Conservation (phyloP, 1,140 invertebrate genomes). For the Chlorops oryzae region DNA sequence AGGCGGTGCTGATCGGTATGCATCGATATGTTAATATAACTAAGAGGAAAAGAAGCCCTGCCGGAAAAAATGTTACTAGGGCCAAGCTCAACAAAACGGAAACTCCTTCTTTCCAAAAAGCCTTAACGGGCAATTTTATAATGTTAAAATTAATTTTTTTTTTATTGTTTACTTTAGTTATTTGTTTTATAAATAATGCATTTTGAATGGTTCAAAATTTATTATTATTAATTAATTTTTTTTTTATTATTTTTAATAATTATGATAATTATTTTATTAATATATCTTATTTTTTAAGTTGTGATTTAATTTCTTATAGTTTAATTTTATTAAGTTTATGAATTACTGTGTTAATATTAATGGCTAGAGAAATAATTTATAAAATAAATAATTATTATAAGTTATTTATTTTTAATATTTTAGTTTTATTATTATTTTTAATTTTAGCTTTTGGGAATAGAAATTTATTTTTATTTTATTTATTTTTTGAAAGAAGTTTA, state of each 20-base stretch:
- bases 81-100: too few relatives aligned
- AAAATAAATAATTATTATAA: slow-evolving; percentile 47
- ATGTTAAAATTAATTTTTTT: slow-evolving; percentile 52
- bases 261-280: slow-evolving; percentile 36
- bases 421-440: slow-evolving; percentile 54
- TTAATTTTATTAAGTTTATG: slow-evolving; percentile 53
- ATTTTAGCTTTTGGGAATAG: slow-evolving; percentile 52
- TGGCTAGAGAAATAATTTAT: slow-evolving; percentile 50
- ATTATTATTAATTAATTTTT: slow-evolving; percentile 47
- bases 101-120: too few relatives aligned
- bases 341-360: slow-evolving; percentile 52
- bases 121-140: too few relatives aligned
- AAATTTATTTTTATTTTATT: slow-evolving; percentile 61
- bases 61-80: too few relatives aligned
- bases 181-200: slow-evolving; percentile 42
- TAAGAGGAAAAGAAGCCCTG: too few relatives aligned
- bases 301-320: slow-evolving; percentile 51
- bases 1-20: too few relatives aligned
- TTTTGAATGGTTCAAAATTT: slow-evolving; percentile 45
- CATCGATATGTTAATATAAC: too few relatives aligned
- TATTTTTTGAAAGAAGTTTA: slow-evolving; percentile 60
- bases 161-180: slow-evolving; percentile 46
- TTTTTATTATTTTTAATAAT: slow-evolving; percentile 47
- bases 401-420: slow-evolving; percentile 52
- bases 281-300: slow-evolving; percentile 47